phyloP scores from a whole-genome alignment of 2,888 invertebrate genomes.

The Drosophila austrosaltans region DNA sequence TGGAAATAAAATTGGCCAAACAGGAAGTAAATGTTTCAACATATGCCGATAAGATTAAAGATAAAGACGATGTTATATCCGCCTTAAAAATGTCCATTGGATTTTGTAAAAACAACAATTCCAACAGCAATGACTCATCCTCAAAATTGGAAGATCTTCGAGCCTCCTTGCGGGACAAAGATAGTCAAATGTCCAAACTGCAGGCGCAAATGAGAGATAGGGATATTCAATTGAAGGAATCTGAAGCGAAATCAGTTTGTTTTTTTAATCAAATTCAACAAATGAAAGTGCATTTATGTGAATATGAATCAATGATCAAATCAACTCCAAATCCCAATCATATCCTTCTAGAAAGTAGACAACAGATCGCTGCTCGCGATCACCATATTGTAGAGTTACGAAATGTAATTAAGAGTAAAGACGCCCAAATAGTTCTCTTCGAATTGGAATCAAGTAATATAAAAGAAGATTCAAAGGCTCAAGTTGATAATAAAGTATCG shows the following conservation, averaged over 20 bases:
- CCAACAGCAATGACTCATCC: background rate
- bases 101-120: too few species aligned
- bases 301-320: constrained; percentile 7
- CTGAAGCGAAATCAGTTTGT: background rate
- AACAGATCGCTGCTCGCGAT: background rate
- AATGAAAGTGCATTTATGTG: background rate
- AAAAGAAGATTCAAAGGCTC: background rate
- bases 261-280: background rate
- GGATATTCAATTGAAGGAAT: background rate
- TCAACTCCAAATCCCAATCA: background rate
- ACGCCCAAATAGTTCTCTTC: constrained; percentile 3
- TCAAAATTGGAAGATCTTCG: background rate
- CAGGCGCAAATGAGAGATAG: background rate
- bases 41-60: constrained; percentile 13
- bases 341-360: background rate
- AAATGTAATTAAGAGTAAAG: background rate
- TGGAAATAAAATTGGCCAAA: background rate
- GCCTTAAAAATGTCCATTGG: constrained; percentile 6
- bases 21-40: constrained; percentile 8
- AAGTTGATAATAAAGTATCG: background rate
- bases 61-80: background rate
- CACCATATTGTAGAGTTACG: background rate
- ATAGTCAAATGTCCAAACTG: background rate
- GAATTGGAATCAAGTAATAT: constrained; percentile 4
- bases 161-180: background rate